phyloP scores from a whole-genome alignment of 2,797 vertebrate genomes.

The Mormyrus hasselquistii region DNA sequence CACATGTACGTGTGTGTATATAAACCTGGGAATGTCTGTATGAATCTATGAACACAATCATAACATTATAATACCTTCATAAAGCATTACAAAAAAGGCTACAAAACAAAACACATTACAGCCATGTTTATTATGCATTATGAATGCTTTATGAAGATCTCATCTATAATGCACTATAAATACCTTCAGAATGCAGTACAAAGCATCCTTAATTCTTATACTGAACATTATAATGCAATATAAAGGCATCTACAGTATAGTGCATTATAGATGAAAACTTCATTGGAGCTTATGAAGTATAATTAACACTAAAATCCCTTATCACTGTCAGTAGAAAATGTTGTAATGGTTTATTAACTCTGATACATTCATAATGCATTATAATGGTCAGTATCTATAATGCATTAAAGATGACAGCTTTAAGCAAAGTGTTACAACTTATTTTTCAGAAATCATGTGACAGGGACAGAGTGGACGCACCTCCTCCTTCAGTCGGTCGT shows the following conservation, averaged over 20 bases:
- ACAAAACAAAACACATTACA: background rate
- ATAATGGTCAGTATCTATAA: background rate
- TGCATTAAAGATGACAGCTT: background rate
- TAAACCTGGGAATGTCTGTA: background rate
- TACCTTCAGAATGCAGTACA: background rate
- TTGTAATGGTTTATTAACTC: background rate
- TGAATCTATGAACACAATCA: background rate
- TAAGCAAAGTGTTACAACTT: background rate
- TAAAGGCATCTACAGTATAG: background rate
- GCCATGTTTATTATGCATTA: background rate
- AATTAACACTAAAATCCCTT: too few species aligned
- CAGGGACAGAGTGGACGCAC: slow-evolving; percentile 47
- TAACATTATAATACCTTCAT: background rate
- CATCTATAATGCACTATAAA: background rate
- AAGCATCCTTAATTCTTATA: background rate
- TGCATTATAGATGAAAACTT: background rate
- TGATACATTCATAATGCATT: background rate
- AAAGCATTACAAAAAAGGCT: background rate
- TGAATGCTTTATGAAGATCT: background rate
- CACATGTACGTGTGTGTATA: background rate
- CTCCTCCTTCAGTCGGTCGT: slow-evolving; percentile 84
- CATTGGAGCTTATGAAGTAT: too few species aligned
- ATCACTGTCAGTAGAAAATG: too few species aligned
- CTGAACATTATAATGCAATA: background rate
- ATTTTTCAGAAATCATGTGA: background rate